These are phyloP conservation scores for Myripristis jacobus DNA, from an alignment of 2,797 vertebrate species.

Conservation along the genomic window DNA sequence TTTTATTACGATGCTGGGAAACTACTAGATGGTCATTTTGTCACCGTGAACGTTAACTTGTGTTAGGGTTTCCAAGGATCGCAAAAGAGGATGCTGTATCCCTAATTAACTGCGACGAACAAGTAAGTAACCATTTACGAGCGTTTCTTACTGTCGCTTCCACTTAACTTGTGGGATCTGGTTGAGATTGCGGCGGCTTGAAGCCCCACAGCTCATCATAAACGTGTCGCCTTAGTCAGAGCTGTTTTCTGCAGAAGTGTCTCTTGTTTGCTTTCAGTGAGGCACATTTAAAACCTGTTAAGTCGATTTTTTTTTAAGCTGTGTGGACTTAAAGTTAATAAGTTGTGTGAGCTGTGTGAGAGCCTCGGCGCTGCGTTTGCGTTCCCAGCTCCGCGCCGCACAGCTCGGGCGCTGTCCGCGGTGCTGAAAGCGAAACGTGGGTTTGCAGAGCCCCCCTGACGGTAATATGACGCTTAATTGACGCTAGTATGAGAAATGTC, in stretches of 20 bases:
- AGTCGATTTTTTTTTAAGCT: too few relatives aligned
- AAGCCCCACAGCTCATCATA: neutral
- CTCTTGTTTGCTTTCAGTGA: neutral
- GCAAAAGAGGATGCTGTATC: neutral
- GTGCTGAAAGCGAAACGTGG: constrained; percentile 66
- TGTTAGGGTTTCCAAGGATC: neutral
- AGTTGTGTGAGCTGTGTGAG: constrained; percentile 20
- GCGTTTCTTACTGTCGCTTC: constrained; percentile 32
- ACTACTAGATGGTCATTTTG: neutral
- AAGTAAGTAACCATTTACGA: neutral
- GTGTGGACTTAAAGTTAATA: constrained; percentile 2
- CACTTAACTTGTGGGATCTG: constrained; percentile 22
- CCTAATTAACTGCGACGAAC: constrained; percentile 3
- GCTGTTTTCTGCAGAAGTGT: constrained; percentile 1
- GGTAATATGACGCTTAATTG: constrained; percentile 9
- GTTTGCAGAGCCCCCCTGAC: neutral
- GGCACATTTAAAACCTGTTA: neutral
- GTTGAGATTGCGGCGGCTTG: neutral
- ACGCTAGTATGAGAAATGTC: constrained; percentile 2
- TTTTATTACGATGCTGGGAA: neutral
- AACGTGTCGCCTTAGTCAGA: constrained; percentile 41
- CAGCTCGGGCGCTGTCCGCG: constrained; percentile 75
- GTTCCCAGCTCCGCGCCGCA: constrained; percentile 21
- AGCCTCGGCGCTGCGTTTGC: constrained; percentile 29
- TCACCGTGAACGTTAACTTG: neutral